These are phyloP conservation scores for Prosapia bicincta DNA, from an alignment of 2,888 invertebrate species.

Conservation along the genomic window DNA sequence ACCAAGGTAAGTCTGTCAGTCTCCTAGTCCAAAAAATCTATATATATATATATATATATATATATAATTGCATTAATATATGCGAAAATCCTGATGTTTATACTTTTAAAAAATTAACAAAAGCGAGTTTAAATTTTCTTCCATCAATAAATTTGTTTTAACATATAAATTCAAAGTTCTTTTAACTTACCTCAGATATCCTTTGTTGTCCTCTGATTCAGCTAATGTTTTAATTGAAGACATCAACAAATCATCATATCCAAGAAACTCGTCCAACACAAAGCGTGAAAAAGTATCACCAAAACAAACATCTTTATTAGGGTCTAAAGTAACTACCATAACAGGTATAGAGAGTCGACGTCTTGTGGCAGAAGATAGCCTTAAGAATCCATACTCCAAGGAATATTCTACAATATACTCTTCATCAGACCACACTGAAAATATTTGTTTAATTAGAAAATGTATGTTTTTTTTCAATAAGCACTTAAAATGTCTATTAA, in stretches of 20 bases:
- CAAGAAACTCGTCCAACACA: constrained; percentile 88
- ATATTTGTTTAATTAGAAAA: too few species aligned
- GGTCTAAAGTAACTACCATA: constrained; percentile 82
- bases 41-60: too few species aligned
- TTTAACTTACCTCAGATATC: constrained; percentile 68
- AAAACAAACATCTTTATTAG: constrained; percentile 84
- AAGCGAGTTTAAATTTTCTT: too few species aligned
- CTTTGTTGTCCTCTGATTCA: constrained; percentile 95
- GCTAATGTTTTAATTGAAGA: constrained; percentile 93
- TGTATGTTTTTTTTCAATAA: too few species aligned
- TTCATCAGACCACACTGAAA: constrained; percentile 69
- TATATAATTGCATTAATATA: too few species aligned
- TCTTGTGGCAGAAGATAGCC: constrained; percentile 82
- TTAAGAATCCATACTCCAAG: constrained; percentile 92
- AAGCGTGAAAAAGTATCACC: constrained; percentile 89
- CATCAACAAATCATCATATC: constrained; percentile 97
- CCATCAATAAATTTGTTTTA: too few species aligned
- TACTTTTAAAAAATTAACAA: too few species aligned
- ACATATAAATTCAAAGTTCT: too few species aligned
- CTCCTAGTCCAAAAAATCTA: too few species aligned
- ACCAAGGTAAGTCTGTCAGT: too few species aligned
- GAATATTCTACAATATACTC: constrained; percentile 98
- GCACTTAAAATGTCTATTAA: too few species aligned
- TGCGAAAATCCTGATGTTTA: too few species aligned
- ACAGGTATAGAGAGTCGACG: constrained; percentile 89